These are phyloP conservation scores for Papilio aristodemus DNA, from an alignment of 1,140 invertebrate genomes.

Conservation along the genomic window DNA sequence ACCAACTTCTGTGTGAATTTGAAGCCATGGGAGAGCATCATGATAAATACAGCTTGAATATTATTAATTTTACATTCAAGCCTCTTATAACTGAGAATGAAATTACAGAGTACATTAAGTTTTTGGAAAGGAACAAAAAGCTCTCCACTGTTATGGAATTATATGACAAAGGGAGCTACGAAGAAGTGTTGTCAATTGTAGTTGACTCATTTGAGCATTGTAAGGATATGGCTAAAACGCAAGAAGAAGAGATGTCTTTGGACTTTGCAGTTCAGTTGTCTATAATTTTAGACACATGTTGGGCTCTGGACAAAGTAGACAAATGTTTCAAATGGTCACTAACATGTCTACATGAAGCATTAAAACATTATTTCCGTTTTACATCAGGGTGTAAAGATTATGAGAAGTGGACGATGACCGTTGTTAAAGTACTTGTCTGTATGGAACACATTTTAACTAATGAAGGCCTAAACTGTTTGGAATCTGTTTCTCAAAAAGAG, in stretches of 20 bases:
- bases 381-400: conserved; percentile 79
- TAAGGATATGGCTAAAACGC: conserved; percentile 64
- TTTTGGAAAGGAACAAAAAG: conserved; percentile 75
- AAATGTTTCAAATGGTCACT: conserved; percentile 90
- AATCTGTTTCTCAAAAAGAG: conserved; percentile 80
- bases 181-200: conserved; percentile 84
- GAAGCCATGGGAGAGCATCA: conserved; percentile 68
- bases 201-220: conserved; percentile 83
- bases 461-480: conserved; percentile 78
- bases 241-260: conserved; percentile 74
- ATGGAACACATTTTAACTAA: conserved; percentile 84
- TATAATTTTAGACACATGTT: conserved; percentile 87
- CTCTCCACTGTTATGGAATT: conserved; percentile 80
- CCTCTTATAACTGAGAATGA: conserved; percentile 63
- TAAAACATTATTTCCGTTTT: conserved; percentile 81
- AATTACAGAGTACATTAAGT: conserved; percentile 65
- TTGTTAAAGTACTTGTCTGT: conserved; percentile 85
- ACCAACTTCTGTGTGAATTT: conserved; percentile 73
- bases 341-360: conserved; percentile 84
- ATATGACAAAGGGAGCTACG: conserved; percentile 83
- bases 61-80: conserved; percentile 72
- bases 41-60: conserved; percentile 55
- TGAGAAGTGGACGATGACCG: conserved; percentile 83
- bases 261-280: conserved; percentile 81
- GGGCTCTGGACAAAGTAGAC: conserved; percentile 80